Evolutionary conservation across 1,140 invertebrate genomes (phyloP).

Genomic region (Drosophila neocordata): DNA sequence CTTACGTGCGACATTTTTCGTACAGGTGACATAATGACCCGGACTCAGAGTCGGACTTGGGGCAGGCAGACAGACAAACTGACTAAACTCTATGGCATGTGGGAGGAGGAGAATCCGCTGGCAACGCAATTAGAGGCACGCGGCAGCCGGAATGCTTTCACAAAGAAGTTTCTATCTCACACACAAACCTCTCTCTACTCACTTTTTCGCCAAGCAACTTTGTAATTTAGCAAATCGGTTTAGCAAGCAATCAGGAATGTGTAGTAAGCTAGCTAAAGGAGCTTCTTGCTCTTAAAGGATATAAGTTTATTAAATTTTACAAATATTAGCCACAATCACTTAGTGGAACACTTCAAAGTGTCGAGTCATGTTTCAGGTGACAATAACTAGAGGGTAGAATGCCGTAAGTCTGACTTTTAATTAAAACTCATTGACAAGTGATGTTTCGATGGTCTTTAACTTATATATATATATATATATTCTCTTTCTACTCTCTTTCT

Average conservation of each 20-base stretch:
- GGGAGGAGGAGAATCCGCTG: background rate
- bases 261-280: background rate
- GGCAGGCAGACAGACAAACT: background rate
- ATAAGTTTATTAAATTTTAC: conserved; percentile 65
- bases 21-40: conserved; percentile 74
- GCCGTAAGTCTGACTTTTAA: conserved; percentile 17
- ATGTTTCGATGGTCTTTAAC: conserved; percentile 1
- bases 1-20: conserved; percentile 74
- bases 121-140: conserved; percentile 60
- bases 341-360: too few species aligned
- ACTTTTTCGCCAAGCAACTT: conserved; percentile 27
- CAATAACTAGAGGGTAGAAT: background rate
- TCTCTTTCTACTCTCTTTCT: background rate
- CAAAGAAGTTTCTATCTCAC: conserved; percentile 26
- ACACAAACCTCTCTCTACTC: background rate
- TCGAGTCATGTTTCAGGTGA: background rate
- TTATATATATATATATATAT: conserved; percentile 9
- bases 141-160: background rate
- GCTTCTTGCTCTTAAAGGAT: too few species aligned
- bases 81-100: too few species aligned
- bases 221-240: conserved; percentile 76
- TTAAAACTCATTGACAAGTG: conserved; percentile 40
- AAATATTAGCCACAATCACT: conserved; percentile 32
- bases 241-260: conserved; percentile 50
- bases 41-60: conserved; percentile 35